A percentile compares a stretch with the other conserved stretches of the same genome.
Evolutionary conservation across 1,140 invertebrate species (phyloP).

Genomic region (Tetragnatha versicolor): DNA sequence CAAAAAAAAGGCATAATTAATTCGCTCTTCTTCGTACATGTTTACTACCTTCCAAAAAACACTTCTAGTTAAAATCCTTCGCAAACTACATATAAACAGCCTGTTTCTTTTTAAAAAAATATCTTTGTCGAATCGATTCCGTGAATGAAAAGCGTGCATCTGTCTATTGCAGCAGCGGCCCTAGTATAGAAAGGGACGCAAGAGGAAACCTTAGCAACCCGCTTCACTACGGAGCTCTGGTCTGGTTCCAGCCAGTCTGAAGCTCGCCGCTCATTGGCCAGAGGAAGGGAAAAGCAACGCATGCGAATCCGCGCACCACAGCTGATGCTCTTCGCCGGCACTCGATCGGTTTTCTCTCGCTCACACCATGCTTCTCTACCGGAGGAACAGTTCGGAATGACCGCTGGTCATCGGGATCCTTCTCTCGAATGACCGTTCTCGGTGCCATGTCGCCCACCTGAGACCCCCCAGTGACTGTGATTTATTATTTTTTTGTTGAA

Average conservation of each 20-base stretch:
- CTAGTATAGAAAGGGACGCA: not conserved
- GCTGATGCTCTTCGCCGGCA: conserved; percentile 38
- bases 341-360: not conserved
- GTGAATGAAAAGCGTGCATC: not conserved
- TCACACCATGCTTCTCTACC: too few relatives aligned
- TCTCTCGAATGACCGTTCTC: not conserved
- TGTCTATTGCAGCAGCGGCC: not conserved
- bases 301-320: conserved; percentile 36
- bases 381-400: not conserved
- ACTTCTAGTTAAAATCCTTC: too few relatives aligned
- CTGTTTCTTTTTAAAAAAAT: too few relatives aligned
- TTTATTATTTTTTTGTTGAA: conserved; percentile 7
- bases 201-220: conserved; percentile 46
- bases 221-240: conserved; percentile 18
- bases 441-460: not conserved
- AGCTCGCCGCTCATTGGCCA: conserved; percentile 14
- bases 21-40: too few relatives aligned
- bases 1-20: too few relatives aligned
- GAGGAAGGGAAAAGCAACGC: conserved; percentile 11
- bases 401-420: not conserved
- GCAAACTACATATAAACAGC: too few relatives aligned
- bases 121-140: not conserved
- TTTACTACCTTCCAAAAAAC: too few relatives aligned
- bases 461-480: not conserved
- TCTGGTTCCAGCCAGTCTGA: conserved; percentile 51